Evolutionary conservation across 2,113 vertebrate species (phyloP).

Genomic region (Chelonoidis abingdonii): DNA sequence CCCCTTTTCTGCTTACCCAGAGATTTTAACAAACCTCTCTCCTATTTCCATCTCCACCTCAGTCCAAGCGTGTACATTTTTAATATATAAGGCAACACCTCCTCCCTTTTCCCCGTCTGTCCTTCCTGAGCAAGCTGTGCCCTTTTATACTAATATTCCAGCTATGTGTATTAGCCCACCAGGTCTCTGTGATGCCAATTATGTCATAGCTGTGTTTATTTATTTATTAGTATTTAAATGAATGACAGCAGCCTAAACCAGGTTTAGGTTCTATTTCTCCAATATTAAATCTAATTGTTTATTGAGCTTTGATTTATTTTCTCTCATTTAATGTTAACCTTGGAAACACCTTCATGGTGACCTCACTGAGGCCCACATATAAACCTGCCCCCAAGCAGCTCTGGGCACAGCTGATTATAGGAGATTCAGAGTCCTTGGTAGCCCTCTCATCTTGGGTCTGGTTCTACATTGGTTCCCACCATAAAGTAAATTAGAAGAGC

Average conservation of each 20-base stretch:
- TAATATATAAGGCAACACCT: too few species aligned
- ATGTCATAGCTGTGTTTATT: too few species aligned
- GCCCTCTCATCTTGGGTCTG: neutral
- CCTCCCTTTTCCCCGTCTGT: too few species aligned
- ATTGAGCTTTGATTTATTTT: neutral
- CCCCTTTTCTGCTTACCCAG: too few species aligned
- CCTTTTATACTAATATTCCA: too few species aligned
- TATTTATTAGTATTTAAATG: neutral
- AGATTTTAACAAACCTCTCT: too few species aligned
- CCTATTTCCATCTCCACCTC: too few species aligned
- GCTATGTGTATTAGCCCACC: too few species aligned
- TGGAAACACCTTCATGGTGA: neutral
- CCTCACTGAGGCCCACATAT: neutral
- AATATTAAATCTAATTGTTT: neutral
- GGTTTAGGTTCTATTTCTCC: neutral
- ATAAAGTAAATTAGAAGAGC: neutral
- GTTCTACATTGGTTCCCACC: neutral
- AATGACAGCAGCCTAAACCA: neutral
- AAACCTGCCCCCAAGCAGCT: neutral
- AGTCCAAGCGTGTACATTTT: too few species aligned
- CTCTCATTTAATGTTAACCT: neutral
- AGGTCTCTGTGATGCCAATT: too few species aligned
- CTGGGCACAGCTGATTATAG: neutral
- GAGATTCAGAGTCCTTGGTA: neutral
- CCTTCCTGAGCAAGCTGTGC: too few species aligned